These are phyloP conservation scores for Thymelicus lineola DNA, from an alignment of 2,888 invertebrate genomes.

Conservation along the genomic window DNA sequence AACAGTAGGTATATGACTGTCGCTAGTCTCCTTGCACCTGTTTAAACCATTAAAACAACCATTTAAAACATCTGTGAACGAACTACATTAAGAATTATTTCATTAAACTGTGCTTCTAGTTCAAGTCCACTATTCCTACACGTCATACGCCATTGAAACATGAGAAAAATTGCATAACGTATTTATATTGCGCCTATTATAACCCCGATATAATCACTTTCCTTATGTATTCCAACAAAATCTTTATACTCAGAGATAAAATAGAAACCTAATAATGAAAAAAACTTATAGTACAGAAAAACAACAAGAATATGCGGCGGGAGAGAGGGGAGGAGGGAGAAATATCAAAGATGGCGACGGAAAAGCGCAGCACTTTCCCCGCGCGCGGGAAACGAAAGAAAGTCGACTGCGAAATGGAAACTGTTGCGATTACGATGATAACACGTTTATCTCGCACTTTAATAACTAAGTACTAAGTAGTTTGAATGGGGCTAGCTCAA, in stretches of 20 bases:
- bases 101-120: conserved; percentile 18
- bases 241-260: background rate
- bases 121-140: conserved; percentile 20
- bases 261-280: conserved; percentile 32
- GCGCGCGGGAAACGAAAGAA: conserved; percentile 82
- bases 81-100: conserved; percentile 14
- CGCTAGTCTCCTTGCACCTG: conserved; percentile 25
- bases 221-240: no score
- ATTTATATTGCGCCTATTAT: background rate
- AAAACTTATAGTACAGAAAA: conserved; percentile 21
- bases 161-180: background rate
- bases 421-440: conserved; percentile 75
- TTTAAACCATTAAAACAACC: conserved; percentile 14
- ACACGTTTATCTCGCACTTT: conserved; percentile 65
- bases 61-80: conserved; percentile 10
- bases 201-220: no score
- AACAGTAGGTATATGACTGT: conserved; percentile 1
- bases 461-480: conserved; percentile 55
- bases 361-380: conserved; percentile 83
- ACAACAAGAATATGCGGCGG: conserved; percentile 30
- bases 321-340: conserved; percentile 11
- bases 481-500: conserved; percentile 18
- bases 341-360: conserved; percentile 77
- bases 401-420: conserved; percentile 82
- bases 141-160: conserved; percentile 4